Evolutionary conservation across 2,888 invertebrate genomes (phyloP).

Genomic region (Andrena chrysosceles): DNA sequence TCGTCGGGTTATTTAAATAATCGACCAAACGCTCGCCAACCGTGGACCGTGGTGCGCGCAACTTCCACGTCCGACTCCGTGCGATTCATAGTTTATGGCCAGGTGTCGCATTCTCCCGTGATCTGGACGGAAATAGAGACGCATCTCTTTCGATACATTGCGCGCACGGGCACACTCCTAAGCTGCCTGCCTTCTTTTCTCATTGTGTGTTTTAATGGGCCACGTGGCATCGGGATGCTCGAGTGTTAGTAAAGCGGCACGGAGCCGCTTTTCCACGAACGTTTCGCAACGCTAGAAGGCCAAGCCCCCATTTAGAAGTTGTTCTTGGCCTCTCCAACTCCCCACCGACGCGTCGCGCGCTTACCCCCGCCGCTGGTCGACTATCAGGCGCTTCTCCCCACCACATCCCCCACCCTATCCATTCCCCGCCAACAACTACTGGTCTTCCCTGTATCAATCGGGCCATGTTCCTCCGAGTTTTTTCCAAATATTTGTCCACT

Average conservation of each 20-base stretch:
- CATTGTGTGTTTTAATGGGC: conserved; percentile 62
- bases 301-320: conserved; percentile 82
- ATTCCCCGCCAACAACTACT: conserved; percentile 4
- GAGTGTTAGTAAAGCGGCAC: conserved; percentile 82
- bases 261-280: conserved; percentile 83
- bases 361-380: not conserved
- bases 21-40: conserved; percentile 8
- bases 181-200: conserved; percentile 57
- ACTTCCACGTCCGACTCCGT: conserved; percentile 32
- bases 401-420: not conserved
- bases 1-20: conserved; percentile 50
- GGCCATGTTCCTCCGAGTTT: conserved; percentile 20
- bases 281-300: conserved; percentile 84
- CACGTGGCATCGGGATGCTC: conserved; percentile 69
- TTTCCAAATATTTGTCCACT: conserved; percentile 44
- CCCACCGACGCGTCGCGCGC: conserved; percentile 23
- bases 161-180: conserved; percentile 30
- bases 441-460: conserved; percentile 37
- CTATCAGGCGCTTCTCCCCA: conserved; percentile 8
- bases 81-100: conserved; percentile 24
- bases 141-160: conserved; percentile 53
- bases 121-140: conserved; percentile 53
- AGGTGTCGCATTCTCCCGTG: conserved; percentile 50
- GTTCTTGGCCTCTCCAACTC: conserved; percentile 65
- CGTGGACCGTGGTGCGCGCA: not conserved